Conservation (phyloP, 2,113 vertebrate species). For the Pipa parva region DNA sequence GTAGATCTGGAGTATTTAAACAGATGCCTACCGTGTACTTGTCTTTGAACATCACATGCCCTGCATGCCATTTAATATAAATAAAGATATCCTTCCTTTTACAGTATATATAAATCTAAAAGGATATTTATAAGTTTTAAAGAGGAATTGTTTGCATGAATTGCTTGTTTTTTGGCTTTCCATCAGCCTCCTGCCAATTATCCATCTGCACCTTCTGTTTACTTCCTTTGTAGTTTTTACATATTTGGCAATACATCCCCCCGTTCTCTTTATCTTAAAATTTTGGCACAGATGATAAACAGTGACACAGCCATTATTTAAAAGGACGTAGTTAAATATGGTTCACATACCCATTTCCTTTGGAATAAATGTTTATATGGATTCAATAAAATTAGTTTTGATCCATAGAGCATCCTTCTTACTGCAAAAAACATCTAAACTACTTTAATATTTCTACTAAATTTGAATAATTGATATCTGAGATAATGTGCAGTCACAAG, state of each 20-base stretch:
- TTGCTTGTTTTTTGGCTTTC: not conserved
- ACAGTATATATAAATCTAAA: too few relatives aligned
- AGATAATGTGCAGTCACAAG: conserved; percentile 32
- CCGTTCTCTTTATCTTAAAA: conserved; percentile 18
- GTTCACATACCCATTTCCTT: conserved; percentile 28
- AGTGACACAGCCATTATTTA: conserved; percentile 32
- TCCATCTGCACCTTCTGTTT: conserved; percentile 25
- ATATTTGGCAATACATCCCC: conserved; percentile 12
- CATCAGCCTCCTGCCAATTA: conserved; percentile 6
- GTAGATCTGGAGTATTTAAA: too few relatives aligned
- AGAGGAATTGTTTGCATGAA: not conserved
- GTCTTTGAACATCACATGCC: too few relatives aligned
- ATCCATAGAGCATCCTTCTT: conserved; percentile 47
- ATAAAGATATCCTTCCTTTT: too few relatives aligned
- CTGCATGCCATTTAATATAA: too few relatives aligned
- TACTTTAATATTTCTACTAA: conserved; percentile 57
- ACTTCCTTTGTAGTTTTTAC: not conserved
- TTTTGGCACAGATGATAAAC: conserved; percentile 28
- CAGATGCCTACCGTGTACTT: too few relatives aligned
- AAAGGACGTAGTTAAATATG: conserved; percentile 44
- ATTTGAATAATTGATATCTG: conserved; percentile 61
- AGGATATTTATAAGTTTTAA: not conserved
- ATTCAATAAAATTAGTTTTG: conserved; percentile 52
- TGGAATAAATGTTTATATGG: conserved; percentile 47
- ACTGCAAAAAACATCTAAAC: conserved; percentile 46